phyloP scores from a whole-genome alignment of 2,888 invertebrate genomes.

The Teleogryllus oceanicus region DNA sequence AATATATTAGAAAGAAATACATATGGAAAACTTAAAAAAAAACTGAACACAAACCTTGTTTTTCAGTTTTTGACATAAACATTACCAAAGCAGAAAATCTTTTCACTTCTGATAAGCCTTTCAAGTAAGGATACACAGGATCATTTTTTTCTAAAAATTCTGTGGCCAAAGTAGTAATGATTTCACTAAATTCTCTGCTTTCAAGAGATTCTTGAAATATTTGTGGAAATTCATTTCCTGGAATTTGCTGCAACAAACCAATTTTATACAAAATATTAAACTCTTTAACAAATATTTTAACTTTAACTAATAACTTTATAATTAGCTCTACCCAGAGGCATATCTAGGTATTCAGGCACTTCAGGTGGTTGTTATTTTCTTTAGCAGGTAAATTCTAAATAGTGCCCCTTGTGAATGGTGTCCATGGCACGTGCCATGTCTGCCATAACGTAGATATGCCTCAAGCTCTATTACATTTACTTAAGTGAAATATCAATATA shows the following conservation, averaged over 20 bases:
- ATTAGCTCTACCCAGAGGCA: not conserved
- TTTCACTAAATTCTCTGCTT: constrained; percentile 59
- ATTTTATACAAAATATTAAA: constrained; percentile 21
- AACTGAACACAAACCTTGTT: constrained; percentile 52
- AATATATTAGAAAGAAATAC: not conserved
- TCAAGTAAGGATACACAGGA: constrained; percentile 53
- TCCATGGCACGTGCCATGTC: no score
- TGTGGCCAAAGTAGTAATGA: constrained; percentile 53
- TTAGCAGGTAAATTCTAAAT: no score
- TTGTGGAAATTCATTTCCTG: constrained; percentile 55
- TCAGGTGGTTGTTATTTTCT: no score
- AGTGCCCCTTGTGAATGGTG: no score
- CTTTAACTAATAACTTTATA: no score
- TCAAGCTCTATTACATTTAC: not conserved
- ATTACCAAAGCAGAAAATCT: constrained; percentile 63
- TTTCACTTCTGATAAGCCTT: constrained; percentile 56
- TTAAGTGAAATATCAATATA: not conserved
- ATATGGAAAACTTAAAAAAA: not conserved
- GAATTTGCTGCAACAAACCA: constrained; percentile 53
- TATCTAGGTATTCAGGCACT: no score
- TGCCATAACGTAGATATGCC: no score
- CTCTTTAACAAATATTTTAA: not conserved
- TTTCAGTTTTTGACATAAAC: constrained; percentile 61
- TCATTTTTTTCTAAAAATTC: constrained; percentile 50
- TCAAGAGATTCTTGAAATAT: constrained; percentile 68